phyloP scores from a whole-genome alignment of 1,140 invertebrate species.

The Chironomus tepperi region DNA sequence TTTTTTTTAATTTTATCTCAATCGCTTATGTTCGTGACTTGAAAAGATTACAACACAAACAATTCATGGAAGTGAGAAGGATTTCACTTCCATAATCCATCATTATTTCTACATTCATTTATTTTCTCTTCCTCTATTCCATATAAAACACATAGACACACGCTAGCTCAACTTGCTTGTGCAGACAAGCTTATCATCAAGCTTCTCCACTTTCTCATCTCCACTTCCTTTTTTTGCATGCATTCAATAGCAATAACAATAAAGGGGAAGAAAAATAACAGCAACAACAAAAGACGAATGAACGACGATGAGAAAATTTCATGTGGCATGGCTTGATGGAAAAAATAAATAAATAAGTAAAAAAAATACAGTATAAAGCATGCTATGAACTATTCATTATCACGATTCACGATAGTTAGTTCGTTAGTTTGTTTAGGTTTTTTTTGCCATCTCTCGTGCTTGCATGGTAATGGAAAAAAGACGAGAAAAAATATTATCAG shows the following conservation, averaged over 20 bases:
- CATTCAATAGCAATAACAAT: background rate
- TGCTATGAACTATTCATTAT: background rate
- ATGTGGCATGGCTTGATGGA: too few species aligned
- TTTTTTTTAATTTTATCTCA: constrained; percentile 22
- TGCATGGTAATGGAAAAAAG: background rate
- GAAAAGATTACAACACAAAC: constrained; percentile 21
- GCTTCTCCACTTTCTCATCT: background rate
- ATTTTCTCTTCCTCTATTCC: background rate
- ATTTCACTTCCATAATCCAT: constrained; percentile 19
- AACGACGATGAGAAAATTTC: too few species aligned
- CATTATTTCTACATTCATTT: background rate
- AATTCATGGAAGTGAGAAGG: background rate
- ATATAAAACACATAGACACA: constrained; percentile 2
- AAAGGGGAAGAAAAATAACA: too few species aligned
- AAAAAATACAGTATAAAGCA: background rate
- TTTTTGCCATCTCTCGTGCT: too few species aligned
- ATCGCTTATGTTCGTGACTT: constrained; percentile 19
- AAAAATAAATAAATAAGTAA: too few species aligned
- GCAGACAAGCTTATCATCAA: background rate
- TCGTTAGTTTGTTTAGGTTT: background rate
- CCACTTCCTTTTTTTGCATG: background rate
- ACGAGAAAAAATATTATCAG: background rate
- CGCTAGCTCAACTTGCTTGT: background rate
- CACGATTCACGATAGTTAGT: background rate
- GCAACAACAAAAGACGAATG: too few species aligned